Base-by-base conservation (phyloP, 2,797 vertebrate species). In the Pipistrellus pygmaeus region DNA sequence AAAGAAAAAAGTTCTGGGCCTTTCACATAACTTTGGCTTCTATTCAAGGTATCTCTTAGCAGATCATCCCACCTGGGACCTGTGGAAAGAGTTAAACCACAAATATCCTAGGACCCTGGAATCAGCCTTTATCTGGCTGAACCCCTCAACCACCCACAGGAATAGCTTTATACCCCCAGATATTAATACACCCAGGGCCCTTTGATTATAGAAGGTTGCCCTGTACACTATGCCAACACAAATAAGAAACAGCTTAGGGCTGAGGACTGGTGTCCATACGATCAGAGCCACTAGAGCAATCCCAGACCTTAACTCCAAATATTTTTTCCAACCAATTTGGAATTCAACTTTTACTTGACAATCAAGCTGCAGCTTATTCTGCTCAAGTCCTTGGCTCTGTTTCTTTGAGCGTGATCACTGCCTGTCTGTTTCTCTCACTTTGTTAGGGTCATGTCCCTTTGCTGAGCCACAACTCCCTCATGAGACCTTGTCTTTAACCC, bases 341-440 rank as follows among this genome's bases (percentile, higher is more conserved):
- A 73, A 73, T 69, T 72, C 85, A 82, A 38, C 32, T 91, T 77
- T 66, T 53, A 46, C 80, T 93, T 82, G 38, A 48, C 64, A 44
- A 60, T 60, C 85, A 60, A 66, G 81, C 21, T 80, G 30, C n/a
- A 57, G 30, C 51, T 92, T 87, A 51, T 73, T 76, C 55, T 18
- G 2, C 72, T 87, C 23, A 75, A 53, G 38, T 71, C 38, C 18
- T 90, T 48, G 62, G 51, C 68, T 95, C 18, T 69, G 27, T 35
- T 73, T 75, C 48, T 83, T 41, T 12, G 32, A 86, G 46, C 13
- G 9, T 66, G 30, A 68, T 55, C 20, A 7, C 48, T 84, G 25
- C 51, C 64, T n/a, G 3, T 87, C 76, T 48, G 21, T 85, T 83
- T 12, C 17, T 83, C 21, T 83, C 69, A 72, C 14, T 64, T 32